Conservation (phyloP, 1,140 invertebrate species). For the Drosophila truncata region DNA sequence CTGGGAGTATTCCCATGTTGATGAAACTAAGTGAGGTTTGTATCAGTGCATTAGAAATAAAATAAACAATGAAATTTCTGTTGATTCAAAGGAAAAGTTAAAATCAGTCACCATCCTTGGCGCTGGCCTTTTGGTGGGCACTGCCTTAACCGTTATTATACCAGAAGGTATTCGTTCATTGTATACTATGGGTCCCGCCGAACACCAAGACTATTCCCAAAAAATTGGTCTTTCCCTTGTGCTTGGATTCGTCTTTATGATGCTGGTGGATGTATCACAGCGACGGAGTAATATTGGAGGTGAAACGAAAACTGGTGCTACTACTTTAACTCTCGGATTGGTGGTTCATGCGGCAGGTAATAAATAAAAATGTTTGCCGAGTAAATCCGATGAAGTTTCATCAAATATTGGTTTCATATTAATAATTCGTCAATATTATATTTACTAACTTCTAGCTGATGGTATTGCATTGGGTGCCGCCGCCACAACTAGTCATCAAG, state of each 20-base stretch:
- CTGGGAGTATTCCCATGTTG: constrained; percentile 96
- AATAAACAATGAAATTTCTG: not conserved
- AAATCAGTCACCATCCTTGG: constrained; percentile 97
- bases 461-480: constrained; percentile 98
- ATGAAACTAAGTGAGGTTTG: constrained; percentile 95
- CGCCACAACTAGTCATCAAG: constrained; percentile 96
- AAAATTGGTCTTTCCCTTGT: constrained; percentile 89
- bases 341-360: constrained; percentile 94
- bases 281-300: constrained; percentile 87
- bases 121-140: constrained; percentile 98
- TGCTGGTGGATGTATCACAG: constrained; percentile 94
- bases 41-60: not conserved
- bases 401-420: not conserved
- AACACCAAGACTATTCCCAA: constrained; percentile 86
- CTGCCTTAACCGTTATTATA: constrained; percentile 98
- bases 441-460: constrained; percentile 90
- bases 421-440: not conserved
- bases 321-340: constrained; percentile 91
- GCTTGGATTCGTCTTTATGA: constrained; percentile 97
- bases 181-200: constrained; percentile 78
- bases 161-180: constrained; percentile 98
- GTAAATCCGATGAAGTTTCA: not conserved
- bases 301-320: constrained; percentile 94
- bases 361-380: too few species aligned
- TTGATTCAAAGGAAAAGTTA: constrained; percentile 92